A percentile compares a stretch with the other conserved stretches of the same genome.
Evolutionary conservation across 1,140 invertebrate species (phyloP).

Genomic region (Sycophila sp.): DNA sequence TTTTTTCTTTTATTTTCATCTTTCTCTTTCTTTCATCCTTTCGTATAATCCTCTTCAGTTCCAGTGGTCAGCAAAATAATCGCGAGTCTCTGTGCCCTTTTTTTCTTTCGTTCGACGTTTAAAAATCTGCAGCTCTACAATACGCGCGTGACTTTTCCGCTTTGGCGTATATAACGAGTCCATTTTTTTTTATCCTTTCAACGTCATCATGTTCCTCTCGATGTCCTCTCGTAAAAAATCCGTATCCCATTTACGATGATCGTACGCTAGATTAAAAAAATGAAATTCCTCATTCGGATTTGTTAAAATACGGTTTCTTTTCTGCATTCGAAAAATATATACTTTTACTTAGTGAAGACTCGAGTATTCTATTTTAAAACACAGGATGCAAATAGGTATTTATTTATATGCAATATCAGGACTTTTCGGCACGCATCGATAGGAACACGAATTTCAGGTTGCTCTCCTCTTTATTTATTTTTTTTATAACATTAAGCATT

Average conservation of each 20-base stretch:
- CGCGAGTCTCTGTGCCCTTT: no score
- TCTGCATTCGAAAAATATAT: conserved; percentile 30
- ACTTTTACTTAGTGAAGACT: conserved; percentile 1
- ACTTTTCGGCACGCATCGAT: conserved; percentile 33
- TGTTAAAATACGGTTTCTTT: conserved; percentile 29
- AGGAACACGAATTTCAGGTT: conserved; percentile 31
- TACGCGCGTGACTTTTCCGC: neutral
- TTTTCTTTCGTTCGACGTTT: neutral
- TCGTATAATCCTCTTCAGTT: no score
- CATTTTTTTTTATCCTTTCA: conserved; percentile 6
- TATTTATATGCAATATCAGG: conserved; percentile 21
- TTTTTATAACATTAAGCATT: conserved; percentile 16
- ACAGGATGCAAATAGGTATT: conserved; percentile 4
- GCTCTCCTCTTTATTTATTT: no score
- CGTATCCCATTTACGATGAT: neutral
- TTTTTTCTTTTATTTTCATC: conserved; percentile 38
- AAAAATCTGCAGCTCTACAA: no score
- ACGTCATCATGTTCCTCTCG: conserved; percentile 35
- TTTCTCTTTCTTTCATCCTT: conserved; percentile 39
- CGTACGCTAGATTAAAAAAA: neutral
- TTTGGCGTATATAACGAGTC: neutral
- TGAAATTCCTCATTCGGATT: neutral
- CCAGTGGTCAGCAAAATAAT: neutral
- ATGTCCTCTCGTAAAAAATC: conserved; percentile 22
- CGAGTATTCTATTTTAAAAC: conserved; percentile 11